A percentile compares a stretch with the other conserved stretches of the same genome.
These are phyloP conservation scores for Tricholaema leucomelas DNA, from an alignment of 2,113 vertebrate species.

Conservation along the genomic window DNA sequence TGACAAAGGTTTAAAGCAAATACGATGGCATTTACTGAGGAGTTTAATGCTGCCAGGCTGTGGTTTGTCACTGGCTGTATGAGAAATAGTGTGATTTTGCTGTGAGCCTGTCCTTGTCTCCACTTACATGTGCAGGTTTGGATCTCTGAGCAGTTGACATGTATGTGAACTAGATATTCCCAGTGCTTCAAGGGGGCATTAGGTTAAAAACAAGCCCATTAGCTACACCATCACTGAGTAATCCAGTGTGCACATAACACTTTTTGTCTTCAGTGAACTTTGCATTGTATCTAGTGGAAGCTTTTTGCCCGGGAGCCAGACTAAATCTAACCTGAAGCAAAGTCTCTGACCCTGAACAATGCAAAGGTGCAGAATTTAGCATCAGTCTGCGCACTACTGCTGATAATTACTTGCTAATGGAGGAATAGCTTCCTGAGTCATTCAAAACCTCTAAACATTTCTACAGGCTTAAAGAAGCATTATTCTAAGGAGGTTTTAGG, in stretches of 20 bases:
- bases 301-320: neutral
- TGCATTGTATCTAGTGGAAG: neutral
- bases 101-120: neutral
- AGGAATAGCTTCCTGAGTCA: neutral
- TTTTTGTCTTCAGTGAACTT: neutral
- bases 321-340: neutral
- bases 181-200: neutral
- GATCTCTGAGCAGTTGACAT: neutral
- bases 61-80: neutral
- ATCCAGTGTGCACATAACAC: neutral
- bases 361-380: neutral
- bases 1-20: neutral
- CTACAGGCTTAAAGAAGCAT: neutral
- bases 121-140: neutral
- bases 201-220: constrained; percentile 2
- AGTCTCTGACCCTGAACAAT: neutral
- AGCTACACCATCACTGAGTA: neutral
- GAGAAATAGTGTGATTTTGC: neutral
- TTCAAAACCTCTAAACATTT: neutral
- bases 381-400: neutral
- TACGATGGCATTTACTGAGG: neutral
- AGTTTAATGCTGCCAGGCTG: neutral
- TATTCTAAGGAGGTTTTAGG: neutral
- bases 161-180: neutral
- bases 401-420: neutral